Base-by-base conservation (phyloP, 2,113 vertebrate species). In the Hipposideros armiger region DNA sequence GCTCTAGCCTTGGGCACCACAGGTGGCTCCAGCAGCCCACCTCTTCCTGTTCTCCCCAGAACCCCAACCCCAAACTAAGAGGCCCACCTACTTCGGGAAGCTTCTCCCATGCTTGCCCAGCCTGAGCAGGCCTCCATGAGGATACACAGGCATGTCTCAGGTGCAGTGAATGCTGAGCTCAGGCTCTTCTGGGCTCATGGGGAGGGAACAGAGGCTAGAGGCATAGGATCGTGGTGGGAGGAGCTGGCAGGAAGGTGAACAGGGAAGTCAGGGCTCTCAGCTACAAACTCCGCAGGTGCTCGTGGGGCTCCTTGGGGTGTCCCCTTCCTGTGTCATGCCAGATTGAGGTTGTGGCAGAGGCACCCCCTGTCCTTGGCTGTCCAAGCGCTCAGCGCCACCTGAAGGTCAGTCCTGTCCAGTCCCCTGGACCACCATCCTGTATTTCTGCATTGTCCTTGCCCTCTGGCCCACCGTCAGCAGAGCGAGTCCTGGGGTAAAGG, bases 291-390 rank as follows among this genome's bases (percentile, higher is more conserved):
- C 30, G 11, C 6, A 36, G 62, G 36, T 11, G 50, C 74, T 58
- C 4, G 5, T 6, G 45, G n/a, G 54, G 36, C 40, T 24, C 32
- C 17, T 2, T 4, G 13, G 5, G 10, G 11, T 16, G 5, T 20
- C 36, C 26, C 64, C 40, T 42, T 56, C 50, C 26, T 58, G 54
- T 2, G 30, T 30, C 83, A 66, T 40, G 7, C 26, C 40, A 77
- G 76, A 60, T 26, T 45, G 80, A 91, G 69, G n/a, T n/a, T 20
- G 19, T 40, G 72, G 64, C 30, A 90, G 24, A 83, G 47, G 40
- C 45, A 67, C 15, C 9, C 4, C 64, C 52, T 66, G n/a, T 47
- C 67, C 54, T 58, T 54, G 26, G 58, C 74, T 50, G 36, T 56
- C 42, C 50, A 20, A 52, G 36, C 1, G 19, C 56, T 87, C 16